Conservation (phyloP, 1,140 invertebrate species). For the Ditylenchus dipsaci region DNA sequence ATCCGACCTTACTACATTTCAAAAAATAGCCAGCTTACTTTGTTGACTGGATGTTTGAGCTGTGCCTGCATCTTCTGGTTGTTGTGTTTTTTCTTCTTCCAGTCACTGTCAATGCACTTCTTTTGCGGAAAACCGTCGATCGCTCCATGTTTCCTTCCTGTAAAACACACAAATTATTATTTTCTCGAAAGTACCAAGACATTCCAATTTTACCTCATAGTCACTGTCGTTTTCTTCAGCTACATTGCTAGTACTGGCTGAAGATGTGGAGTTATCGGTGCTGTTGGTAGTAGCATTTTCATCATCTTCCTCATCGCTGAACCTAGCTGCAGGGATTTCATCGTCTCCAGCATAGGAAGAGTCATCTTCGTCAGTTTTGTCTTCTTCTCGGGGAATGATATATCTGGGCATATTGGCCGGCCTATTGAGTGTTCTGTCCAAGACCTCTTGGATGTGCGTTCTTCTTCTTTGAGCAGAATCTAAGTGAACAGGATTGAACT, state of each 20-base stretch:
- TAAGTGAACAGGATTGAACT: not conserved
- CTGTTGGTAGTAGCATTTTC: not conserved
- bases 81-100: not conserved
- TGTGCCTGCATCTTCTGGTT: not conserved
- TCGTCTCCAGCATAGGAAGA: conserved; percentile 6
- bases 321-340: not conserved
- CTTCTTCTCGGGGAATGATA: conserved; percentile 1
- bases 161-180: not conserved
- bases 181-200: not conserved
- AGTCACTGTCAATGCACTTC: not conserved
- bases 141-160: not conserved
- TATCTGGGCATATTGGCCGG: conserved; percentile 1
- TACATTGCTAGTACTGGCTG: not conserved
- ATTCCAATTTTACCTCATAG: not conserved
- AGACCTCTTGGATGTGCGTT: not conserved
- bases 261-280: not conserved
- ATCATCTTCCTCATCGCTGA: not conserved
- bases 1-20: no score
- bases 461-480: not conserved
- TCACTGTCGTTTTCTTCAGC: conserved; percentile 1
- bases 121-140: not conserved
- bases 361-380: conserved; percentile 3
- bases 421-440: not conserved
- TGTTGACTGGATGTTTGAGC: not conserved
- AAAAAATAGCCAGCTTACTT: not conserved